Evolutionary conservation across 2,888 invertebrate species (phyloP).

Genomic region (Ischnura elegans): DNA sequence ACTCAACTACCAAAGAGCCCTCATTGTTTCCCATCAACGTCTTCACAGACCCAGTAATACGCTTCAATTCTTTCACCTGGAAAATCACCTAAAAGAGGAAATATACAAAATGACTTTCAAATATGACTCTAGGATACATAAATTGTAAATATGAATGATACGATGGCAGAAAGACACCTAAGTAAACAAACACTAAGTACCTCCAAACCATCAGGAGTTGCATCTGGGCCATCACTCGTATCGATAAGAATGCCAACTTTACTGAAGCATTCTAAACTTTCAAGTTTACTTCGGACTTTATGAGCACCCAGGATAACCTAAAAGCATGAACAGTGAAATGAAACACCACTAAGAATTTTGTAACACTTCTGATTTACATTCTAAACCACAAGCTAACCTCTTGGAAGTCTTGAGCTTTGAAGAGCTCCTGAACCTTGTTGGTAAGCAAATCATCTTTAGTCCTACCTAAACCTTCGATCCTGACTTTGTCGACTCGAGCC

Average conservation of each 20-base stretch:
- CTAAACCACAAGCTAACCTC: slow-evolving; percentile 83
- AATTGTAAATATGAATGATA: not conserved
- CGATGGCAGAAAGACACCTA: not conserved
- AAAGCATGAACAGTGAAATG: not conserved
- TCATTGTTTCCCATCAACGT: slow-evolving; percentile 96
- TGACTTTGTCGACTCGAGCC: slow-evolving; percentile 92
- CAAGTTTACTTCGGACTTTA: slow-evolving; percentile 86
- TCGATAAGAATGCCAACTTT: slow-evolving; percentile 93
- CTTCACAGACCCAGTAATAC: slow-evolving; percentile 91
- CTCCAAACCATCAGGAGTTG: slow-evolving; percentile 90
- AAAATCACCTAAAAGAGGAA: slow-evolving; percentile 86
- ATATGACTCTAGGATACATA: not conserved
- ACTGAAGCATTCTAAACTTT: slow-evolving; percentile 93
- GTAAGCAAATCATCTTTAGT: slow-evolving; percentile 94
- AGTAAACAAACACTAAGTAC: slow-evolving; percentile 76
- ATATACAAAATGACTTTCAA: slow-evolving; percentile 56
- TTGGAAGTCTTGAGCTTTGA: slow-evolving; percentile 91
- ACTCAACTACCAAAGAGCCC: slow-evolving; percentile 88
- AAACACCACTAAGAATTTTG: slow-evolving; percentile 38
- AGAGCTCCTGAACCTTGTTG: slow-evolving; percentile 89
- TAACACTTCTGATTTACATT: slow-evolving; percentile 71
- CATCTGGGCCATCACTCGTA: slow-evolving; percentile 87
- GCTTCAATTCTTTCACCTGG: slow-evolving; percentile 89
- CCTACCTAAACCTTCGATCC: slow-evolving; percentile 90
- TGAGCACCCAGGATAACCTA: slow-evolving; percentile 77